These are phyloP conservation scores for Spatulosminthurus flaviceps DNA, from an alignment of 2,888 invertebrate genomes.

Conservation along the genomic window DNA sequence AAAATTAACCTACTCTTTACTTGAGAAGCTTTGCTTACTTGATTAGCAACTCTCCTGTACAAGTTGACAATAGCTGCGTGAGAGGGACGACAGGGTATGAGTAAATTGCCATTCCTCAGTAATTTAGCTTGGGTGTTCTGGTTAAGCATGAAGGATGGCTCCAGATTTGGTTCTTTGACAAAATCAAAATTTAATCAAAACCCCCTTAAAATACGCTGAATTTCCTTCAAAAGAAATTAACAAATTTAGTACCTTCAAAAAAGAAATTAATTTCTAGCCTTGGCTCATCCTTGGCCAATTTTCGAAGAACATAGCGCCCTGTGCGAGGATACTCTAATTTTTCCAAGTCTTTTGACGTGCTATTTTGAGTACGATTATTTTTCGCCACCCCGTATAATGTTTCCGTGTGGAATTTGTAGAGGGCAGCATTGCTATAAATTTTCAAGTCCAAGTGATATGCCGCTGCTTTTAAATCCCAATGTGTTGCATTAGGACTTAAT, in stretches of 20 bases:
- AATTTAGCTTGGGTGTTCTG: conserved; percentile 2
- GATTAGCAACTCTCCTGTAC: no score
- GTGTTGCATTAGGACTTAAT: not conserved
- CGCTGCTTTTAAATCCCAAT: not conserved
- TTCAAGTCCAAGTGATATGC: conserved; percentile 34
- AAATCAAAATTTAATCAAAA: not conserved
- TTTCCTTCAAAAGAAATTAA: no score
- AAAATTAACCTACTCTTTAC: no score
- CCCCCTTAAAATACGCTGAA: no score
- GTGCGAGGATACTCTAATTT: conserved; percentile 28
- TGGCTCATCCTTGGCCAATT: not conserved
- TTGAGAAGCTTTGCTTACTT: no score
- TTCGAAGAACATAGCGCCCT: conserved; percentile 7
- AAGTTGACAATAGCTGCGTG: conserved; percentile 8
- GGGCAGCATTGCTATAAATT: conserved; percentile 30
- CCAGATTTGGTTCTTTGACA: not conserved
- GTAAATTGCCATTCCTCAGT: not conserved
- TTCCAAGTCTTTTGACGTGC: not conserved
- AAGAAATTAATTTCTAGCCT: conserved; percentile 25
- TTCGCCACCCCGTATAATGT: not conserved
- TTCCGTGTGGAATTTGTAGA: conserved; percentile 20
- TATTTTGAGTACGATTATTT: not conserved
- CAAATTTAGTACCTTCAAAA: conserved; percentile 31
- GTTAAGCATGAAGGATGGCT: conserved; percentile 32
- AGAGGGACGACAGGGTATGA: conserved; percentile 38